Evolutionary conservation across 2,113 vertebrate genomes (phyloP).

Genomic region (Himantopus leucocephalus): DNA sequence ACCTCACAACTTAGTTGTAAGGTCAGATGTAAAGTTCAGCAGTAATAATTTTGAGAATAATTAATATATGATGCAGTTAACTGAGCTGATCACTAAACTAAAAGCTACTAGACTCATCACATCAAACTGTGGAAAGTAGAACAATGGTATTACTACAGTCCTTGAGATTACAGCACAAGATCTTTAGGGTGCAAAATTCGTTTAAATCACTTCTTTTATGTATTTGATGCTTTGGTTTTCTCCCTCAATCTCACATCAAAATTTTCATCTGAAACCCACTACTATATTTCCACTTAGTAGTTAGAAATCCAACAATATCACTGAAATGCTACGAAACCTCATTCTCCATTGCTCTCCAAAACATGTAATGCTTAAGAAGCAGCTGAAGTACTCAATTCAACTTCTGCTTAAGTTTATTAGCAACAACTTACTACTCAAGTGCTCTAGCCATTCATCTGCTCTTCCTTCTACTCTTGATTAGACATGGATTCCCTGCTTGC

Average conservation of each 20-base stretch:
- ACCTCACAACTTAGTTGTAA: neutral
- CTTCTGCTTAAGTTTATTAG: neutral
- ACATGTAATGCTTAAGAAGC: rapidly evolving
- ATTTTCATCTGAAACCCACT: neutral
- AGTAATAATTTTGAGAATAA: neutral
- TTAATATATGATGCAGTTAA: neutral
- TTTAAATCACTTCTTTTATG: neutral
- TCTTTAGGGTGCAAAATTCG: neutral
- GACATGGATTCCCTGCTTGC: neutral
- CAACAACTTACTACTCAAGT: neutral
- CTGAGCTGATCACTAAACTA: neutral
- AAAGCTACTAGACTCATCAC: neutral
- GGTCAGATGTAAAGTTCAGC: neutral
- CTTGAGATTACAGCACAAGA: neutral
- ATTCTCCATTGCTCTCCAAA: neutral
- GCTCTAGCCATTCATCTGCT: neutral
- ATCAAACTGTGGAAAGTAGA: rapidly evolving
- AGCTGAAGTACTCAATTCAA: neutral
- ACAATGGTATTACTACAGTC: neutral
- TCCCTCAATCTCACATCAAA: neutral
- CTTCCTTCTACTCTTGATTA: neutral
- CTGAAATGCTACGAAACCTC: neutral
- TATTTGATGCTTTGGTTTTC: neutral
- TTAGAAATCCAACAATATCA: neutral
- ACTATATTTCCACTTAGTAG: neutral